These are phyloP conservation scores for Tyria jacobaeae DNA, from an alignment of 2,888 invertebrate species.

Conservation along the genomic window DNA sequence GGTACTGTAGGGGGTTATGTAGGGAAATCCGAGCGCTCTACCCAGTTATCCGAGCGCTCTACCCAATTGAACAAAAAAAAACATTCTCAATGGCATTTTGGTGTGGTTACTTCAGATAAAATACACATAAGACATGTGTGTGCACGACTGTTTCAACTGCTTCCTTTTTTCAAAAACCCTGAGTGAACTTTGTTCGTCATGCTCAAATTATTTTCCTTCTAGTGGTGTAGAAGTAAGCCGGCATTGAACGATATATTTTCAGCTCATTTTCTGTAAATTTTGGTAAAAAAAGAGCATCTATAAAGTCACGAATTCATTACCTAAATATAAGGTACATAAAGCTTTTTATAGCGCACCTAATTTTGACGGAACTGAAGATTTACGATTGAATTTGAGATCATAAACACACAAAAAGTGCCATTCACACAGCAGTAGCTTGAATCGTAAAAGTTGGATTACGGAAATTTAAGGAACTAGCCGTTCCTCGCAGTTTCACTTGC, in stretches of 20 bases:
- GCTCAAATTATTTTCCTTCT: neutral
- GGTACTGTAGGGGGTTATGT: too few relatives aligned
- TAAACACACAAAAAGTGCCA: conserved; percentile 31
- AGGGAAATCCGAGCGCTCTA: too few relatives aligned
- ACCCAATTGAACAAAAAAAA: too few relatives aligned
- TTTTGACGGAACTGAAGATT: conserved; percentile 27
- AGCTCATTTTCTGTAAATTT: conserved; percentile 6
- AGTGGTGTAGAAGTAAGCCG: neutral
- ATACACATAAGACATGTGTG: too few relatives aligned
- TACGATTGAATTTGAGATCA: conserved; percentile 34
- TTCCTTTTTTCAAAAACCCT: too few relatives aligned
- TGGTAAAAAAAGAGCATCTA: conserved; percentile 11
- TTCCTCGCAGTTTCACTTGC: too few relatives aligned
- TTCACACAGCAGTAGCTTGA: conserved; percentile 27
- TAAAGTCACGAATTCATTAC: conserved; percentile 17
- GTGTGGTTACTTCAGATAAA: too few relatives aligned
- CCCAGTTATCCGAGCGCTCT: too few relatives aligned
- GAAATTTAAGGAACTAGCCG: conserved; percentile 17
- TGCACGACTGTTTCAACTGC: too few relatives aligned
- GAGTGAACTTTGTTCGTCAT: too few relatives aligned
- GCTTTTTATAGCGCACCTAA: conserved; percentile 31
- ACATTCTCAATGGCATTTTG: too few relatives aligned
- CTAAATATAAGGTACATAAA: conserved; percentile 16
- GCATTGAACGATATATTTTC: conserved; percentile 7
- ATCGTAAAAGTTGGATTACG: conserved; percentile 30